phyloP scores from a whole-genome alignment of 2,797 vertebrate genomes.

The Pipistrellus kuhlii region DNA sequence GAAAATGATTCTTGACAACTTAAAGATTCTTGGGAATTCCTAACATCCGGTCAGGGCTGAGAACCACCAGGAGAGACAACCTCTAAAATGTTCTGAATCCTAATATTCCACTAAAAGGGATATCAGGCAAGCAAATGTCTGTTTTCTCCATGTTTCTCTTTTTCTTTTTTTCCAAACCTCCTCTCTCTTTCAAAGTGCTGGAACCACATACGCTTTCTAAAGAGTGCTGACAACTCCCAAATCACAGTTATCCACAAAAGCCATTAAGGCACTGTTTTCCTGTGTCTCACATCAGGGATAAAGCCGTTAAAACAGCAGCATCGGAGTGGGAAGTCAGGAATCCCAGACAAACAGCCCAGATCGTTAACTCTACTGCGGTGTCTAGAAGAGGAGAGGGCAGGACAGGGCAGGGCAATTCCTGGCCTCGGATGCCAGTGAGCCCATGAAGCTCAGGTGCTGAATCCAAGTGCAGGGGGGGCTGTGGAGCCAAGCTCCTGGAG shows the following conservation, averaged over 20 bases:
- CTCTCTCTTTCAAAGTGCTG: conserved; percentile 6
- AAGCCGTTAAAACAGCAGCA: neutral
- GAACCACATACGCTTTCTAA: neutral
- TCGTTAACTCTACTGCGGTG: neutral
- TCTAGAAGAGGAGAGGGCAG: neutral
- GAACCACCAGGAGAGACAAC: neutral
- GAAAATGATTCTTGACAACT: neutral
- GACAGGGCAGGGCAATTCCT: neutral
- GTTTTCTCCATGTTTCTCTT: neutral
- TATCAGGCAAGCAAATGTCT: neutral
- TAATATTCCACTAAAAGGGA: neutral
- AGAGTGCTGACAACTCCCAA: conserved; percentile 30
- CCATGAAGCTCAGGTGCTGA: neutral
- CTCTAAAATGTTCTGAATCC: neutral
- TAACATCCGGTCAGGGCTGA: neutral
- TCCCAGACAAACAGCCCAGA: neutral
- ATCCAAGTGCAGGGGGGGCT: neutral
- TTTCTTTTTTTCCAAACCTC: conserved; percentile 16
- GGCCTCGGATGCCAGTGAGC: neutral
- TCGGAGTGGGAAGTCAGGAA: neutral
- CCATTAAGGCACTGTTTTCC: neutral
- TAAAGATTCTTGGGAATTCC: conserved; percentile 19
- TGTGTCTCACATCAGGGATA: neutral
- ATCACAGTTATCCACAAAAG: conserved; percentile 32
- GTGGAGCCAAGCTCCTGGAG: neutral